Base-by-base conservation (phyloP, 2,888 invertebrate species). In the Teleogryllus oceanicus region DNA sequence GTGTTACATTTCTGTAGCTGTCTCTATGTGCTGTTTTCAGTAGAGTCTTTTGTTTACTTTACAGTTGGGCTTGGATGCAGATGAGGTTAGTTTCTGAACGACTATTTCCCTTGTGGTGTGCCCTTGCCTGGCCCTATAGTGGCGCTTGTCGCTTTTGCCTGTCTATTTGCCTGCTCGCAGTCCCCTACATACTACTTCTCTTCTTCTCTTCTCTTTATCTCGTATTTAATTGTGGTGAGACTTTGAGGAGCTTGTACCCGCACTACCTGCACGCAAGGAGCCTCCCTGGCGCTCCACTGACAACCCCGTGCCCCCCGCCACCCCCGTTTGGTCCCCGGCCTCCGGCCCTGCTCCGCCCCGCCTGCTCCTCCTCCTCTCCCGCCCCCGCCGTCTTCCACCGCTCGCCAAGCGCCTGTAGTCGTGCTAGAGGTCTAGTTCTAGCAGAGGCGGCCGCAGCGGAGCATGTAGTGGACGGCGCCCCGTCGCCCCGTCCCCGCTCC, bases 31-130 rank as follows among this genome's bases (percentile, higher is more conserved):
- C 75, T 79, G 75, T 80, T 81, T 81, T 81, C 77, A 81, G 79
- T 81, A 81, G 78, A 81, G 16, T 80, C 79, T 80, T 80, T 79
- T 75, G 78, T 80, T 79, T 75, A 81, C 80, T 80, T 82, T 92
- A 90, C 92, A 94, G 94, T 94, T 94, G 93, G 94, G 94, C 94
- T 93, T 94, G 94, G 94, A 94, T 92, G 94, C 93, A 92, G 94
- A 94, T 91, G 94, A 94, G 94, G 94, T 94, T 87, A 88, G 88
- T 88, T 83, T 82, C 83, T 85, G 84, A 78, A 51, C 62, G 62
- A 62, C 62, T 62, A 62, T 62, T 62, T 18, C 62, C 62, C 62
- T 62, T 62, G 62, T 62, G 62, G 13, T 62, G 62, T n/a, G 62
- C 62, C 62, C n/a, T 62, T 62, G 13, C 62, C 62, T 62, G 16